Evolutionary conservation across 2,113 vertebrate genomes (phyloP), one percentile per base, ranked within the genome.

Genomic region (Oryzias curvinotus): DNA sequence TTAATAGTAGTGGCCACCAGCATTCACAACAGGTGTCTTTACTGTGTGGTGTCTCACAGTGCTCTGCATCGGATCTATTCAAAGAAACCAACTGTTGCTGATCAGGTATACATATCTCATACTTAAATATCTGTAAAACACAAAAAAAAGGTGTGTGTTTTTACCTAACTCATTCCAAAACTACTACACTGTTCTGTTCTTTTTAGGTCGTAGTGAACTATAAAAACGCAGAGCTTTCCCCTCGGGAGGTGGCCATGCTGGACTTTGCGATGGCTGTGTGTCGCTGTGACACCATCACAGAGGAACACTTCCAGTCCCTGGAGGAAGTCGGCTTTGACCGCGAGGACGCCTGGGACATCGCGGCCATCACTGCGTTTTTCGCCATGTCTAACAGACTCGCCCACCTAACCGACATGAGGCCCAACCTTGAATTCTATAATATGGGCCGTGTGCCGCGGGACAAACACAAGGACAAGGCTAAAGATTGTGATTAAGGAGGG

Each of bases 281-380:
- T 66, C 86, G 77, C 26, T 81, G 87, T 1, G 92, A 95, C 17
- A 91, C 89, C 45, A 88, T 96, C 70, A 93, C 91, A 1, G 92
- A 96, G 4, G 70, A 92, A 64, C 92, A 92, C 59, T 92, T 96
- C 55, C 77, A 68, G 73, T 79, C 90, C 28, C 79, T 96, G 44
- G 88, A 94, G 75, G 78, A 81, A 8, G 93, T 90, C 0, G 93
- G 93, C 4, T 94, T 97, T 53, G 91, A 93, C 66, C 78, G 57
- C 0, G 95, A 96, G 72, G 93, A 95, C 1, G 90, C 91, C 45
- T 96, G 94, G 94, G 94, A 95, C 79, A 94, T 94, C 16, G 91
- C 86, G n/a, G 81, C 90, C 64, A 90, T 95, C 42, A 59, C 93
- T 14, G 92, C 92, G 13, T 95, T 95, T 74, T 95, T 94, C 50